Evolutionary conservation across 2,113 vertebrate species (phyloP).

Genomic region (Peromyscus polionotus): DNA sequence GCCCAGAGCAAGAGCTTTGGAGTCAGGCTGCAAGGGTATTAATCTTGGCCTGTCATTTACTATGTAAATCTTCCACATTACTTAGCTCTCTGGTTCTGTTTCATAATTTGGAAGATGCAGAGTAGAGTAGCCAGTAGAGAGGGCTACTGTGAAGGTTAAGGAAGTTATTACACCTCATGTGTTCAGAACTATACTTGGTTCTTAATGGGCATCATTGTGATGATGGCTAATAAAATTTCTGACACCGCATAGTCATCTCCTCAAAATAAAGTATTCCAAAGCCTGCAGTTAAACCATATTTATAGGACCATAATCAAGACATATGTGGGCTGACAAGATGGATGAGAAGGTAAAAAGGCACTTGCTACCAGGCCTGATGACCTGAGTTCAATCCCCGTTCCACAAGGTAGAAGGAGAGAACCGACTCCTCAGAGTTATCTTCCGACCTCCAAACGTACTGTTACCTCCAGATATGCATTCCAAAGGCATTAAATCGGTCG

Average conservation of each 20-base stretch:
- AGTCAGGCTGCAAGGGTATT: neutral
- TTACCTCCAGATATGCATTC: neutral
- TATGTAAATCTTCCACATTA: neutral
- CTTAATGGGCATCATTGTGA: neutral
- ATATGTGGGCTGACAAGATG: neutral
- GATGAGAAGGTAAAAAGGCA: neutral
- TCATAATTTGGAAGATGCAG: constrained; percentile 9
- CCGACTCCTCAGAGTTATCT: neutral
- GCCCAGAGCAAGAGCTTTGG: constrained; percentile 1
- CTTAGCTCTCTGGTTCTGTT: neutral
- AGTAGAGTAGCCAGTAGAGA: neutral
- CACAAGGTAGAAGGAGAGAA: neutral
- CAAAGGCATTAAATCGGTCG: neutral
- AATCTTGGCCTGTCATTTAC: neutral
- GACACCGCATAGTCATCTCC: neutral
- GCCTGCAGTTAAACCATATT: neutral
- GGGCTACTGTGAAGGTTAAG: neutral
- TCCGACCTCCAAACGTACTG: neutral
- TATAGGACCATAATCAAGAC: constrained; percentile 42
- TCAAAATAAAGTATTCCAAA: neutral
- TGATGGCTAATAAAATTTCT: neutral
- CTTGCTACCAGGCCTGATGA: neutral
- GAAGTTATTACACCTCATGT: neutral
- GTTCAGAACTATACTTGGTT: neutral
- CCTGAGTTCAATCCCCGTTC: neutral